phyloP scores from a whole-genome alignment of 2,113 vertebrate genomes.

The Rhinolophus ferrumequinum region DNA sequence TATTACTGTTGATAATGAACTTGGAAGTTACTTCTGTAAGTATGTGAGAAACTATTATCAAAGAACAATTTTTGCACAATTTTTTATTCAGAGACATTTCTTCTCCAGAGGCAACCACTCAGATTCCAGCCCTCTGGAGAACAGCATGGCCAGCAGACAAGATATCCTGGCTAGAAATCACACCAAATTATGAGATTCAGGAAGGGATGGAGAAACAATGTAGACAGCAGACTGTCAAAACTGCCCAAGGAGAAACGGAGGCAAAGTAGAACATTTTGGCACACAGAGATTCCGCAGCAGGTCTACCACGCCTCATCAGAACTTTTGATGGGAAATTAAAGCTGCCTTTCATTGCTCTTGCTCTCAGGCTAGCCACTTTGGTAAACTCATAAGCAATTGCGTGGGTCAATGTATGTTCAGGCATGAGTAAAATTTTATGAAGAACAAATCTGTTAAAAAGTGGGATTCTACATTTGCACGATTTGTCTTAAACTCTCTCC shows the following conservation, averaged over 20 bases:
- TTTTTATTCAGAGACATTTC: constrained; percentile 20
- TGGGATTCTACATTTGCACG: background rate
- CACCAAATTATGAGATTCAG: background rate
- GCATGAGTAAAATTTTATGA: background rate
- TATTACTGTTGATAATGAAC: background rate
- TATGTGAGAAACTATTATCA: background rate
- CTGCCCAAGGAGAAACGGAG: background rate
- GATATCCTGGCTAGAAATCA: background rate
- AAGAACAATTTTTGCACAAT: constrained; percentile 17
- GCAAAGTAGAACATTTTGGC: background rate
- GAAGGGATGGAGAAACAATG: background rate
- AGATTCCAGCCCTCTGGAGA: constrained; percentile 16
- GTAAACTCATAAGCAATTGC: background rate
- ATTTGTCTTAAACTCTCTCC: constrained; percentile 1
- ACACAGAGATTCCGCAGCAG: background rate
- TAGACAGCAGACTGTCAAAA: background rate
- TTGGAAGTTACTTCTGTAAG: constrained; percentile 32
- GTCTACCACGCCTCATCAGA: constrained; percentile 8
- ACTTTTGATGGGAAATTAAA: background rate
- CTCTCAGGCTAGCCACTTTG: background rate
- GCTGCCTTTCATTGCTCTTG: constrained; percentile 13
- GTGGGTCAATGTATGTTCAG: background rate
- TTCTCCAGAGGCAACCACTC: background rate
- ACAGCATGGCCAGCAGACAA: background rate
- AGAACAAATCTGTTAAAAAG: constrained; percentile 17